Base-by-base conservation (phyloP, 2,888 invertebrate species). In the Thumatha senex region DNA sequence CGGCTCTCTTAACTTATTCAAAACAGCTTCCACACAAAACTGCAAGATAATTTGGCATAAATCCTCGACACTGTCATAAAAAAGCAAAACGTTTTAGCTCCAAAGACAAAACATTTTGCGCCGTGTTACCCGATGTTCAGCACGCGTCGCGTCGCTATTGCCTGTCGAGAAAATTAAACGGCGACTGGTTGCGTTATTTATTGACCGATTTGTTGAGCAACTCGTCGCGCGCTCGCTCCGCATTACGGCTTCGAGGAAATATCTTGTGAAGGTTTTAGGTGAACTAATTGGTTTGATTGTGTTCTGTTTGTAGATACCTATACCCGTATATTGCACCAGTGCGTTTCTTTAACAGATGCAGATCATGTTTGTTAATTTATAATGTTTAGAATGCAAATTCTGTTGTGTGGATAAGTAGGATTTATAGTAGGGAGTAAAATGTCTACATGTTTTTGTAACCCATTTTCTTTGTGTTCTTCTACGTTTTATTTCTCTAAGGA, bases 31-130 rank as follows among this genome's bases (percentile, higher is more conserved):
- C 53, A 66, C 56, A 55, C 42, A 61, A 65, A 63, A 66, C 67
- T 63, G 61, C 63, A 58, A 63, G 56, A 65, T 65, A 66, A 65
- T 67, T 65, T 67, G 60, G 56, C 68, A 62, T 64, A 56, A 67
- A 67, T 64, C 65, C 63, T 52, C 52, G 33, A 56, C 45, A 34
- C 41, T 55, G 54, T 67, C 64, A 67, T 67, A 67, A 64, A 67
- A 67, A 67, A 61, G 49, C 59, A 67, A 61, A 63, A 56, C 57
- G 56, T 61, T 58, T 51, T 56, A 53, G 49, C 55, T 56, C 61
- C 61, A 57, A 63, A 56, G 60, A 59, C 57, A 65, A 60, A 62
- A 59, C 53, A 59, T 59, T 62, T 63, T 60, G 67, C 61, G 60
- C 62, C 58, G 61, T 63, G 69, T 67, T 58, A 51, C 50, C 46